Evolutionary conservation across 2,888 invertebrate species (phyloP).

Genomic region (Actias luna): DNA sequence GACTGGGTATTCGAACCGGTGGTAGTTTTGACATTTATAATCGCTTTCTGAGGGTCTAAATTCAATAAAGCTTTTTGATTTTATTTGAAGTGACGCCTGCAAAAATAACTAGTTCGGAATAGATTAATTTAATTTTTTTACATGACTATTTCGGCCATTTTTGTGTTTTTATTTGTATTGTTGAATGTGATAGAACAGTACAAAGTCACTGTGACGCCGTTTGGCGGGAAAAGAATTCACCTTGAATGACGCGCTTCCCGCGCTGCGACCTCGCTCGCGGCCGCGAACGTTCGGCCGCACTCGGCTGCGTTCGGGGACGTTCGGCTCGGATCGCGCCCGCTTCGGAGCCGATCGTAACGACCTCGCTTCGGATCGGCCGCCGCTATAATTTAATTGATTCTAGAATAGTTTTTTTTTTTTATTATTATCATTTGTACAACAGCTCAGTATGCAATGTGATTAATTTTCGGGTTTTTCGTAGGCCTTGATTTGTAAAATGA

Average conservation of each 20-base stretch:
- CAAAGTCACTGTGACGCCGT: constrained; percentile 61
- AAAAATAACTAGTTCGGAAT: not conserved
- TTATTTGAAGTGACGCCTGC: too few species aligned
- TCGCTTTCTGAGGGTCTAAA: too few species aligned
- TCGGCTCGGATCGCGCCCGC: constrained; percentile 30
- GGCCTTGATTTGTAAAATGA: constrained; percentile 14
- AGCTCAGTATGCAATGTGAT: not conserved
- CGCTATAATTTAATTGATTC: constrained; percentile 51
- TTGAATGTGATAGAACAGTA: constrained; percentile 57
- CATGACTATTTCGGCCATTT: not conserved
- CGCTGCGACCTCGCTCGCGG: constrained; percentile 72
- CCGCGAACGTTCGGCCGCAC: constrained; percentile 59
- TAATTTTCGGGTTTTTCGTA: constrained; percentile 12
- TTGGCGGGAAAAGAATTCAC: constrained; percentile 75
- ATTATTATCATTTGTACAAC: constrained; percentile 32
- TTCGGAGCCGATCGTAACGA: constrained; percentile 38
- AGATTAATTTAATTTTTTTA: not conserved
- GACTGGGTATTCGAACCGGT: too few species aligned
- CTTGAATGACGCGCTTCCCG: constrained; percentile 76
- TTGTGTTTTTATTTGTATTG: constrained; percentile 34
- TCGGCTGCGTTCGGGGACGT: constrained; percentile 42
- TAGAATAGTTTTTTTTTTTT: constrained; percentile 41
- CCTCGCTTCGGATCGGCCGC: constrained; percentile 46
- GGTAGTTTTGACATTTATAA: too few species aligned
- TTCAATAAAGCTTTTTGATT: too few species aligned